Evolutionary conservation across 2,888 invertebrate genomes (phyloP), one percentile per base, ranked within the genome.

Genomic region (Standfussiana lucernea): DNA sequence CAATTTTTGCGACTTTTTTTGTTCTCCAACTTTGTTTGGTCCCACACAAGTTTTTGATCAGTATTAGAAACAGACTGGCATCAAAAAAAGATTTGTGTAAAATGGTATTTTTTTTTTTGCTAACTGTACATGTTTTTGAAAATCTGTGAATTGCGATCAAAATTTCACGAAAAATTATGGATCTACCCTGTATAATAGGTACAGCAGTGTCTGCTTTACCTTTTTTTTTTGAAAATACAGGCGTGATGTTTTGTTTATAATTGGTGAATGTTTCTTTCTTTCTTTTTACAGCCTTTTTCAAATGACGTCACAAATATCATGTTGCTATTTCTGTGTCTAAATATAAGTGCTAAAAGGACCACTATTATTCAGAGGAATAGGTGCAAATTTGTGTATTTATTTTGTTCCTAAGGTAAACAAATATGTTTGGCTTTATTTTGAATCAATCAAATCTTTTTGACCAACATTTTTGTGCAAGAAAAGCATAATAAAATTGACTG

Each of bases 401-500:
- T 78, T 82, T 40, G 72, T 84, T 84, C 79, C 84, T 86, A 86
- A 32, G 53, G 15, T 37, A 65, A 77, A 37, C n/a, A 66, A 59
- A 45, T 47, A 62, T 62, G 35, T 69, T 70, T 59, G 28, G 68
- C 15, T 64, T 64, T 42, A 62, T 56, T 45, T 65, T 18, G 40
- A 35, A 67, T 67, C 59, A 35, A 67, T 67, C 59, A 45, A 47
- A 68, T 64, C 18, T 21, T 72, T 71, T 83, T 72, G 69, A 70
- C 45, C 45, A 53, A 70, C 61, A 64, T 35, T 59, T 75, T 62
- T 70, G 73, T 75, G 83, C 71, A 69, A 66, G n/a, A 32, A 62
- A 74, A 72, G 78, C 83, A 84, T 86, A 82, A 85, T 85, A 76
- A 64, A 76, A 78, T 70, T 72, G 83, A 84, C 83, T 84, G 83